phyloP scores from a whole-genome alignment of 2,797 vertebrate genomes.

The Chrosomus eos region DNA sequence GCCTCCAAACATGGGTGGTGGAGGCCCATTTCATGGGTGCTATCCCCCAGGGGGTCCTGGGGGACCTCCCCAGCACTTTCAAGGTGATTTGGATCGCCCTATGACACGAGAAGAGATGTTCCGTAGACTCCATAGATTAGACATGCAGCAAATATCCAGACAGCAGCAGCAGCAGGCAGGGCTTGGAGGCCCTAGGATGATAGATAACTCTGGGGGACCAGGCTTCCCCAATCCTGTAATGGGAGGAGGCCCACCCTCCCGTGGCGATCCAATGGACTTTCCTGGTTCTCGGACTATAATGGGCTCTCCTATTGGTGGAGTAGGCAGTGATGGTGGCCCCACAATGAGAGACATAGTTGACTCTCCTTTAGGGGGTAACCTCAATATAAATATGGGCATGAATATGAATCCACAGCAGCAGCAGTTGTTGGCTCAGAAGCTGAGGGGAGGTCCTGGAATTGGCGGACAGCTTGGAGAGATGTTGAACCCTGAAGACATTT shows the following conservation, averaged over 20 bases:
- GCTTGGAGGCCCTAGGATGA: slow-evolving; percentile 69
- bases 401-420: slow-evolving; percentile 89
- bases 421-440: slow-evolving; percentile 89
- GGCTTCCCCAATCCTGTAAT: slow-evolving; percentile 78
- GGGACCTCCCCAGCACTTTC: slow-evolving; percentile 77
- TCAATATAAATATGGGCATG: slow-evolving; percentile 87
- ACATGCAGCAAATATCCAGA: slow-evolving; percentile 89
- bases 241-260: slow-evolving; percentile 72
- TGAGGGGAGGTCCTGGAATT: slow-evolving; percentile 79
- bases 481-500: slow-evolving; percentile 84
- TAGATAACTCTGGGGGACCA: slow-evolving; percentile 72
- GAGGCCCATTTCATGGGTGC: slow-evolving; percentile 85
- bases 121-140: slow-evolving; percentile 87
- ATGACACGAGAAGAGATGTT: slow-evolving; percentile 91
- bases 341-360: slow-evolving; percentile 88
- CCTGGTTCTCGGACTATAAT: slow-evolving; percentile 85
- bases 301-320: slow-evolving; percentile 82
- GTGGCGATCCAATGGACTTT: slow-evolving; percentile 89
- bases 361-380: slow-evolving; percentile 83
- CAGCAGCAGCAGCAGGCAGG: slow-evolving; percentile 68
- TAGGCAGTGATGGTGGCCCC: slow-evolving; percentile 66
- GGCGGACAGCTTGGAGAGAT: slow-evolving; percentile 76
- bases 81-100: slow-evolving; percentile 86
- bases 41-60: slow-evolving; percentile 78
- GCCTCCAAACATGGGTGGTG: slow-evolving; percentile 84